Evolutionary conservation across 1,140 invertebrate genomes (phyloP), one percentile per base, ranked within the genome.

Genomic region (Zaprionus camerounensis): DNA sequence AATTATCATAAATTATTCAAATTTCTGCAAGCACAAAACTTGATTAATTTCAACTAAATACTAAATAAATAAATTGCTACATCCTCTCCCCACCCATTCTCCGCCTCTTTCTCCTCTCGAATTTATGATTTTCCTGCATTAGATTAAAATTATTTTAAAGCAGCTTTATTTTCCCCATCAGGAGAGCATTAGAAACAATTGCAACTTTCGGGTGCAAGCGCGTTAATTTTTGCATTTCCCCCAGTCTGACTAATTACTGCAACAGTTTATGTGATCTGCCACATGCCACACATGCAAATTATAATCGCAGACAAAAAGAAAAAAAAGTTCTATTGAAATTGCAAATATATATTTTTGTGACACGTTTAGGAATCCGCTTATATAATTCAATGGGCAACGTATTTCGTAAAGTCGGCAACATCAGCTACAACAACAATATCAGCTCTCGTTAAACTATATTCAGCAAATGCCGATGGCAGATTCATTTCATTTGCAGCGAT

Each of bases 321-420:
- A 12, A 51, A 5, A 49, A 17, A 20, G 9, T 49, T 51, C 12
- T 24, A 5, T 11, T 2, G 5, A 51, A 24, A 34, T 61, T 20
- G 2, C 15, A 51, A 22, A 51, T 13, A 51, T 24, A 5, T 24
- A 24, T 13, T 51, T 51, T 11, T 51, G 61, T 24, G 59, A 62
- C 9, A 62, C 24, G 20, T 51, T 49, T 13, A 51, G 53, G 73
- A 81, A 81, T 81, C 79, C 67, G 79, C 78, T 81, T 81, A 81
- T 81, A 64, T 63, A 51, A 56, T 56, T 57, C 76, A 68, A 63
- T 63, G 79, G 69, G 73, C 62, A 67, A 9, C 9, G 28, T 62
- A 79, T 58, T 76, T 71, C 26, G 44, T 69, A 78, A 69, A 78
- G 73, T 72, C 73, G 61, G 34, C 56, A 71, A 73, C 56, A 79